A percentile compares a stretch with the other conserved stretches of the same genome.
These are phyloP conservation scores for Morone chrysops DNA, from an alignment of 2,113 vertebrate species.

Conservation along the genomic window DNA sequence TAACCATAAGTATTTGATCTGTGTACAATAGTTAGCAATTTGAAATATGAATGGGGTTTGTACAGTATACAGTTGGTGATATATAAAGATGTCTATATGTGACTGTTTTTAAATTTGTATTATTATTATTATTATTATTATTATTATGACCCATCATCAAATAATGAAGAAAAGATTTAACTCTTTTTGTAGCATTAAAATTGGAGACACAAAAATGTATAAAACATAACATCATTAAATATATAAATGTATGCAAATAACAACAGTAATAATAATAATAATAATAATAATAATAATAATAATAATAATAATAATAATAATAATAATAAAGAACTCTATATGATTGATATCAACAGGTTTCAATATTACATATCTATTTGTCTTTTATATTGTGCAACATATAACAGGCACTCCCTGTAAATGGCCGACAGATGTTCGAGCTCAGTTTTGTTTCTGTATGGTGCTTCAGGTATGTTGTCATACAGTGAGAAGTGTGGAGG, in stretches of 20 bases:
- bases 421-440: conserved; percentile 44
- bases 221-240: neutral
- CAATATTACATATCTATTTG: neutral
- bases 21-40: neutral
- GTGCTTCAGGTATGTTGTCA: conserved; percentile 69
- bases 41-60: neutral
- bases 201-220: neutral
- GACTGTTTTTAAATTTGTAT: neutral
- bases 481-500: conserved; percentile 70
- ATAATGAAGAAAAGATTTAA: neutral
- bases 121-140: too few species aligned
- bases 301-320: neutral
- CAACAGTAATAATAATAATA: neutral
- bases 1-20: neutral
- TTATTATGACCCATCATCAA: neutral
- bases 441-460: conserved; percentile 44
- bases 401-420: neutral
- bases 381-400: neutral
- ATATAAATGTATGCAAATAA: neutral
- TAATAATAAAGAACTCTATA: neutral
- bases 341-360: neutral
- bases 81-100: neutral
- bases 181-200: neutral
- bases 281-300: neutral
- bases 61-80: neutral